phyloP scores from a whole-genome alignment of 2,888 invertebrate genomes.

The Syrphus vitripennis region DNA sequence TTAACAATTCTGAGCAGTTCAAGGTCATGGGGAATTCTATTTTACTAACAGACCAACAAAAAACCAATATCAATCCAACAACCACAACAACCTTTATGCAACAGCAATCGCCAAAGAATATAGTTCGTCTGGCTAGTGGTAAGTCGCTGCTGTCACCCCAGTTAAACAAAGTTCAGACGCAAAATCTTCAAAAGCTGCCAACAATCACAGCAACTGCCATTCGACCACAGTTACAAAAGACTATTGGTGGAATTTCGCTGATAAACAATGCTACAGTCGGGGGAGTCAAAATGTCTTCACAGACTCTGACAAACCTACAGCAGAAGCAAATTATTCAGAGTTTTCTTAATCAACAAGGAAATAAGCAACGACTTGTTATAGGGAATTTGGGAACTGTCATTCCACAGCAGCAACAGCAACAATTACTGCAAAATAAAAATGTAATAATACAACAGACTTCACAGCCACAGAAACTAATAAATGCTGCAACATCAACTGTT shows the following conservation, averaged over 20 bases:
- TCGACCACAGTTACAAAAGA: constrained; percentile 73
- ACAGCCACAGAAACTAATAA: constrained; percentile 74
- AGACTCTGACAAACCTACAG: constrained; percentile 78
- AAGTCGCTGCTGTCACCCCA: constrained; percentile 65
- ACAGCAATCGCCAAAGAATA: constrained; percentile 73
- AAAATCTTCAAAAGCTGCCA: constrained; percentile 44
- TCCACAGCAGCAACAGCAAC: constrained; percentile 66
- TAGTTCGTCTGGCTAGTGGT: constrained; percentile 73
- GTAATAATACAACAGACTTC: constrained; percentile 74
- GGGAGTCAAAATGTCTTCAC: constrained; percentile 78
- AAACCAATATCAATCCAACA: constrained; percentile 36
- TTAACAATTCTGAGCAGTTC: constrained; percentile 71
- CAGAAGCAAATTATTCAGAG: constrained; percentile 78
- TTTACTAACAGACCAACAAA: constrained; percentile 61
- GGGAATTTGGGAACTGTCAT: constrained; percentile 56
- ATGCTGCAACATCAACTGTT: constrained; percentile 59
- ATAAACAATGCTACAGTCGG: constrained; percentile 71
- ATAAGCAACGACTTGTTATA: constrained; percentile 59
- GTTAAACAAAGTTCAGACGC: constrained; percentile 46
- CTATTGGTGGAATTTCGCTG: constrained; percentile 70
- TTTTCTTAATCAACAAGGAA: constrained; percentile 74
- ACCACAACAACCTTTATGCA: constrained; percentile 29
- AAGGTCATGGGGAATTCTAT: constrained; percentile 68
- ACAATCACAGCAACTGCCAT: constrained; percentile 53
- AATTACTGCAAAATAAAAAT: constrained; percentile 69